phyloP scores from a whole-genome alignment of 2,888 invertebrate species.

The Galerucella calmariensis region DNA sequence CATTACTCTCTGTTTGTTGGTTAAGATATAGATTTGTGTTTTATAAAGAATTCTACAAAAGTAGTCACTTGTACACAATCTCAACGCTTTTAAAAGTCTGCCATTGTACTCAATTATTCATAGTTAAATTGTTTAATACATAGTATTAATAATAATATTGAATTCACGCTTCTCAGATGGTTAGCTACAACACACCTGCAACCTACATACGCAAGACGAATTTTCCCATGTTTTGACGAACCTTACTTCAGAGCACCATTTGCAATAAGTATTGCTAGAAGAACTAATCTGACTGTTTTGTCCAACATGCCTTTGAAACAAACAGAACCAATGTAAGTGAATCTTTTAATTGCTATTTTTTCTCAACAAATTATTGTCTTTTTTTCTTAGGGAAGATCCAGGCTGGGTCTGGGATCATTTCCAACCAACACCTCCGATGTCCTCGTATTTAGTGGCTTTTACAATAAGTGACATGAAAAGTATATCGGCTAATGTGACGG shows the following conservation, averaged over 20 bases:
- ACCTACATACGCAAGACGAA: conserved; percentile 72
- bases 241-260: conserved; percentile 81
- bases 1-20: no score
- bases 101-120: no score
- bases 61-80: no score
- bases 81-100: no score
- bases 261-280: conserved; percentile 77
- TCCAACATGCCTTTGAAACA: conserved; percentile 77
- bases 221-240: conserved; percentile 84
- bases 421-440: conserved; percentile 75
- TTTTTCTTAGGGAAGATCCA: conserved; percentile 60
- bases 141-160: neutral
- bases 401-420: conserved; percentile 74
- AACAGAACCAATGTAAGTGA: conserved; percentile 69
- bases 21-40: no score
- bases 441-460: conserved; percentile 80
- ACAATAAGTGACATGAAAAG: conserved; percentile 59
- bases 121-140: no score
- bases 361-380: neutral
- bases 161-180: conserved; percentile 63
- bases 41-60: no score
- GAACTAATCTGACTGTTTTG: conserved; percentile 72
- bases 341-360: conserved; percentile 18
- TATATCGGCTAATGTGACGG: conserved; percentile 47
- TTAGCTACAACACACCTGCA: conserved; percentile 75